These are phyloP conservation scores for Muricea muricata DNA, from an alignment of 92 coral and sea anemone species.

Conservation along the genomic window DNA sequence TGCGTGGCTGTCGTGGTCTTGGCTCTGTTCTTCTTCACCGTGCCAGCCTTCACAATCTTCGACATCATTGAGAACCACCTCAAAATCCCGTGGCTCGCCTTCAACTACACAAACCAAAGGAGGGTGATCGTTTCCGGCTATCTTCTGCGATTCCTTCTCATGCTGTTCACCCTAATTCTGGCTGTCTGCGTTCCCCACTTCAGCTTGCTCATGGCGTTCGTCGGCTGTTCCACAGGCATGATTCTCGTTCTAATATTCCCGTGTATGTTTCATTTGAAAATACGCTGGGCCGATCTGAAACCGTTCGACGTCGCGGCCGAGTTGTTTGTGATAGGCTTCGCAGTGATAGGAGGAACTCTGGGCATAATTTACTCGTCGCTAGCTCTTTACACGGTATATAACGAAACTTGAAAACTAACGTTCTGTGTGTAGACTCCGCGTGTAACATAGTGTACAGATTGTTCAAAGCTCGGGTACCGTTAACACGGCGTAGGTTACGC, in stretches of 20 bases:
- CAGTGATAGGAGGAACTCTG: constrained; percentile 55
- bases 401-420: constrained; percentile 38
- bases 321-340: constrained; percentile 53
- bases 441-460: no score
- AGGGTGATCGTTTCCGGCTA: constrained; percentile 57
- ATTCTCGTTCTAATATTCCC: constrained; percentile 63
- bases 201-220: constrained; percentile 66
- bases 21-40: constrained; percentile 64
- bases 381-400: constrained; percentile 64
- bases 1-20: constrained; percentile 63
- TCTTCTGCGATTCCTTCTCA: constrained; percentile 47
- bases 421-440: neutral
- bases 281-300: constrained; percentile 34
- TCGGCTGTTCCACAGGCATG: constrained; percentile 67
- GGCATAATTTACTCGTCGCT: constrained; percentile 58
- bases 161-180: constrained; percentile 52
- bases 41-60: constrained; percentile 64
- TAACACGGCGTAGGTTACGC: no score
- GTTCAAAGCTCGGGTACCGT: no score
- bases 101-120: constrained; percentile 60
- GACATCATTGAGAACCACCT: constrained; percentile 68
- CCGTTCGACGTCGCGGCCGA: constrained; percentile 53
- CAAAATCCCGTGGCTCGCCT: constrained; percentile 68
- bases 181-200: constrained; percentile 69
- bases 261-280: constrained; percentile 60